Evolutionary conservation across 2,888 invertebrate genomes (phyloP).

Genomic region (Eudemis profundana): DNA sequence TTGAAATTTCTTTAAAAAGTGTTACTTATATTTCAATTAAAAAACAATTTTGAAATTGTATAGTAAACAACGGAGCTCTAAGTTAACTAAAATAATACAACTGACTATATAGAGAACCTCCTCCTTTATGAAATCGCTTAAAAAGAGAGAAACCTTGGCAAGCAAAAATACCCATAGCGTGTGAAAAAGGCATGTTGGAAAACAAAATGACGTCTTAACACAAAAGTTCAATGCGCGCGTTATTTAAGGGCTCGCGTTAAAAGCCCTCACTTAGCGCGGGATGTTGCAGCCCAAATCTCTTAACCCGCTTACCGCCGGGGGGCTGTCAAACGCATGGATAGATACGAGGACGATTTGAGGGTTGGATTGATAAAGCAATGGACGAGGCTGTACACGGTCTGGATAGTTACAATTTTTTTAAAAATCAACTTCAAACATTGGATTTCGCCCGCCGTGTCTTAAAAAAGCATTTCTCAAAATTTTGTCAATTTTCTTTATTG

Average conservation of each 20-base stretch:
- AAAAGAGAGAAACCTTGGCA: too few relatives aligned
- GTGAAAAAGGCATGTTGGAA: constrained; percentile 1
- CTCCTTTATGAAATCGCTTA: neutral
- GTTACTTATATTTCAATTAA: too few relatives aligned
- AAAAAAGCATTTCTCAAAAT: too few relatives aligned
- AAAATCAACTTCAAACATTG: too few relatives aligned
- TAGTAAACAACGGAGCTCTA: too few relatives aligned
- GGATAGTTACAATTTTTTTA: too few relatives aligned
- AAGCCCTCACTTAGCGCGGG: constrained; percentile 23
- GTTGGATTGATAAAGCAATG: constrained; percentile 6
- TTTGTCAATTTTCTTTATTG: too few relatives aligned
- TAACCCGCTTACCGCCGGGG: constrained; percentile 38
- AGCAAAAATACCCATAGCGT: neutral
- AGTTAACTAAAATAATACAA: neutral
- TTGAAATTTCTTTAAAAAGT: too few relatives aligned
- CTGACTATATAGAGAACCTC: neutral
- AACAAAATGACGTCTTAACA: constrained; percentile 3
- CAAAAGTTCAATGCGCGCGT: neutral
- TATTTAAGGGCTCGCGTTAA: constrained; percentile 22
- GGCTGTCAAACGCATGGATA: constrained; percentile 26
- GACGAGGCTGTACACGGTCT: too few relatives aligned
- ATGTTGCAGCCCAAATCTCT: constrained; percentile 31
- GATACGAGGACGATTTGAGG: constrained; percentile 8
- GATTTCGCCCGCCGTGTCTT: too few relatives aligned
- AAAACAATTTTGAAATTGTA: too few relatives aligned